Conservation (phyloP, 2,797 vertebrate species). For the Alosa sapidissima region DNA sequence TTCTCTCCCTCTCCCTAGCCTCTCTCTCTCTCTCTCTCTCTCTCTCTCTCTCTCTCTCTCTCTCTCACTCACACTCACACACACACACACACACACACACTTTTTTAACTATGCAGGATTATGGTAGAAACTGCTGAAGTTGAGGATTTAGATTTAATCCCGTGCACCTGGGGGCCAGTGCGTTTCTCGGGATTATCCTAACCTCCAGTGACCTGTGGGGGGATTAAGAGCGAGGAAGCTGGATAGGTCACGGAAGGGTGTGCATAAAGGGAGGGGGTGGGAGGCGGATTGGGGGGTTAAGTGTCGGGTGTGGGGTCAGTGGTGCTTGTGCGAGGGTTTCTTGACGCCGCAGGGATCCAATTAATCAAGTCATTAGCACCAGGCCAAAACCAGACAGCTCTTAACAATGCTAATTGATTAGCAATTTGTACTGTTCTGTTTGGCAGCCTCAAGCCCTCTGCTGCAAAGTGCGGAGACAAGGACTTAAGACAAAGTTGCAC, state of each 20-base stretch:
- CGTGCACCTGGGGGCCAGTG: conserved; percentile 5
- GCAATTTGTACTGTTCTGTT: conserved; percentile 22
- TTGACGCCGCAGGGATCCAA: neutral
- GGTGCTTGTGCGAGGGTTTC: neutral
- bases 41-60: neutral
- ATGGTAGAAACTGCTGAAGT: conserved; percentile 14
- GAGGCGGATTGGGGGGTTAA: neutral
- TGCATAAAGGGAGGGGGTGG: neutral
- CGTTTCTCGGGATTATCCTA: conserved; percentile 20
- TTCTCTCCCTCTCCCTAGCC: neutral
- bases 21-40: neutral
- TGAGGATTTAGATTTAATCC: conserved; percentile 27
- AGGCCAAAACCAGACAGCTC: neutral
- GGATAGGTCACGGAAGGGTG: conserved; percentile 3
- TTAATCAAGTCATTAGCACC: conserved; percentile 12
- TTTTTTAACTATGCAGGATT: conserved; percentile 14
- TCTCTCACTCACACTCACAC: neutral
- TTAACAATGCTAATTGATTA: conserved; percentile 24
- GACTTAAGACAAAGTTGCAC: neutral
- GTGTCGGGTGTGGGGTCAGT: neutral
- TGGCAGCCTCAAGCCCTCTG: neutral
- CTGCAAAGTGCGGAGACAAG: neutral
- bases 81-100: neutral
- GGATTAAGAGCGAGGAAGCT: conserved; percentile 9
- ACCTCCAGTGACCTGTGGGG: conserved; percentile 16